A percentile compares a stretch with the other conserved stretches of the same genome.
Conservation (phyloP, 2,113 vertebrate genomes). For the Larimichthys polyactis region DNA sequence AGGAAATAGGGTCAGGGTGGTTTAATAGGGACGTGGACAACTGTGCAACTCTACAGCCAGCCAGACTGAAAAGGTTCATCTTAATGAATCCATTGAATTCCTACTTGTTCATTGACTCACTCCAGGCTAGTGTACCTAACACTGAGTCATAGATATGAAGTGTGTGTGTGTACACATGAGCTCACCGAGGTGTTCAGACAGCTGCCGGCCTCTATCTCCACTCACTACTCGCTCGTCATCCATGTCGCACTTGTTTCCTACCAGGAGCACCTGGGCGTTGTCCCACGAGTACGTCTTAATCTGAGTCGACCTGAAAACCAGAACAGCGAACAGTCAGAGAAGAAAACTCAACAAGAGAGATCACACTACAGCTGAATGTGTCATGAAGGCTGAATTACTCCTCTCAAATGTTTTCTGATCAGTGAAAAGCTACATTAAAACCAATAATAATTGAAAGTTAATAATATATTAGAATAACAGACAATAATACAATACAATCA, state of each 20-base stretch:
- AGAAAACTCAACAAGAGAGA: background rate
- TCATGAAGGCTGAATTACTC: background rate
- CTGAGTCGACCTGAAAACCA: slow-evolving; percentile 91
- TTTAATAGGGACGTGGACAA: background rate
- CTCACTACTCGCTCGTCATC: slow-evolving; percentile 94
- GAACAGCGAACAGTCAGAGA: slow-evolving; percentile 20
- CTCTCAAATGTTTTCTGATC: background rate
- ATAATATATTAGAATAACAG: too few species aligned
- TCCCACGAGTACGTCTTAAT: slow-evolving; percentile 99
- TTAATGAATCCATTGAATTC: background rate
- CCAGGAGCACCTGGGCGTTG: slow-evolving; percentile 96
- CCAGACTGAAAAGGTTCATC: background rate
- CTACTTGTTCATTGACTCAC: background rate
- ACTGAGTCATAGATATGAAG: slow-evolving; percentile 12
- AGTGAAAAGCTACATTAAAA: background rate
- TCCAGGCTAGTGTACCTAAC: background rate
- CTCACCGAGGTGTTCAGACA: slow-evolving; percentile 95
- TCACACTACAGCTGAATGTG: background rate
- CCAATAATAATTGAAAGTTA: too few species aligned
- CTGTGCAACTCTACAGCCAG: background rate
- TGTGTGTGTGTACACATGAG: slow-evolving; percentile 5
- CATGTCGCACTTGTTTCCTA: slow-evolving; percentile 99
- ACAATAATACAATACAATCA: background rate
- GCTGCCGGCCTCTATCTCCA: slow-evolving; percentile 90
- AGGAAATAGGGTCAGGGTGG: slow-evolving; percentile 11